Evolutionary conservation across 2,797 vertebrate genomes (phyloP).

Genomic region (Liasis olivaceus): DNA sequence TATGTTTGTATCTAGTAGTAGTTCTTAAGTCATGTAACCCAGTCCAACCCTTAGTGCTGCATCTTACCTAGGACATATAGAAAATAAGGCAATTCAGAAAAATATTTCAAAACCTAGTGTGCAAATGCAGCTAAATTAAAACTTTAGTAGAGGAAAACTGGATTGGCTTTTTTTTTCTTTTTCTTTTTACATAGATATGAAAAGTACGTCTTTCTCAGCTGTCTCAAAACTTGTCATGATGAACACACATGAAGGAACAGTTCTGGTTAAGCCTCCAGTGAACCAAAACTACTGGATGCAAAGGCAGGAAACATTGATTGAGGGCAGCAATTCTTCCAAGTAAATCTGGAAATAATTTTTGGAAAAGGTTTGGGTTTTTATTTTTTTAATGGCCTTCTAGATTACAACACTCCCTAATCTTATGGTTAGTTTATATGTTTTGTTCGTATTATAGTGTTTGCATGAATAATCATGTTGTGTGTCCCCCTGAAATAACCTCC

Average conservation of each 20-base stretch:
- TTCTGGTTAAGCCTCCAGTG: not conserved
- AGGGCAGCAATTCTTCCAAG: not conserved
- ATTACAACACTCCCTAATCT: not conserved
- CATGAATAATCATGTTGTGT: not conserved
- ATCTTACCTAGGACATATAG: slow-evolving; percentile 73
- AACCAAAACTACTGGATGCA: not conserved
- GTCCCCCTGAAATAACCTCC: not conserved
- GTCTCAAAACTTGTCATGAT: slow-evolving; percentile 17
- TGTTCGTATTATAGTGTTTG: not conserved
- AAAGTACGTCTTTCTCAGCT: not conserved
- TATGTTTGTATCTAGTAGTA: not conserved
- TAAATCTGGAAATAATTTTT: slow-evolving; percentile 10
- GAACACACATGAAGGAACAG: not conserved
- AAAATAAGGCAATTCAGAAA: slow-evolving; percentile 27
- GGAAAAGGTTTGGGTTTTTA: not conserved
- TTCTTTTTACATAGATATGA: not conserved
- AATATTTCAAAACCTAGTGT: not conserved
- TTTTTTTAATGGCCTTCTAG: not conserved
- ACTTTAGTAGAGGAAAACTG: slow-evolving; percentile 32
- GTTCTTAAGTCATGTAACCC: not conserved
- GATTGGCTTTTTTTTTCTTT: not conserved
- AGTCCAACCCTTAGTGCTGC: not conserved
- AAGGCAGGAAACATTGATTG: not conserved
- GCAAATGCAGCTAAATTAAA: slow-evolving; percentile 33
- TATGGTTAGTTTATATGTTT: not conserved